These are phyloP conservation scores for Phaedon cochleariae DNA, from an alignment of 2,888 invertebrate species.

Conservation along the genomic window DNA sequence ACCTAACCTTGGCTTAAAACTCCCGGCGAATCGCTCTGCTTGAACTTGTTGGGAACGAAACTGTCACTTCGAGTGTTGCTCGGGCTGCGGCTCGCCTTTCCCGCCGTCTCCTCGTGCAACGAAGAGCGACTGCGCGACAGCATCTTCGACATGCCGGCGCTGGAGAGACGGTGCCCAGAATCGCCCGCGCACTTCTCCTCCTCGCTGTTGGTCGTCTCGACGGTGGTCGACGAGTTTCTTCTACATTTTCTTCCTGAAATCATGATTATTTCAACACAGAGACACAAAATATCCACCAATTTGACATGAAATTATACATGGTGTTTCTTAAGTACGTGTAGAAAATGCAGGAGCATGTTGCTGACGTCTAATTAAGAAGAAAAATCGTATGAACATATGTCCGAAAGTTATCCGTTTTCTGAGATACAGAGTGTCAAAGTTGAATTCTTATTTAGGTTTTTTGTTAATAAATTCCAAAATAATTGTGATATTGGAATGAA, in stretches of 20 bases:
- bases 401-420: too few relatives aligned
- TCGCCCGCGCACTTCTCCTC: conserved; percentile 57
- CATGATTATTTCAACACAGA: not conserved
- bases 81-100: conserved; percentile 46
- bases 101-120: conserved; percentile 57
- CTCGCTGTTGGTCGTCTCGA: conserved; percentile 57
- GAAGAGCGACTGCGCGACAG: conserved; percentile 68
- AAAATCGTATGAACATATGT: too few relatives aligned
- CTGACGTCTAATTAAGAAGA: too few relatives aligned
- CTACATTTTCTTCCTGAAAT: conserved; percentile 22
- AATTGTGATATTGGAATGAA: too few relatives aligned
- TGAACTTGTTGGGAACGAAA: conserved; percentile 48
- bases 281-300: too few relatives aligned
- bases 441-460: too few relatives aligned
- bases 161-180: conserved; percentile 36
- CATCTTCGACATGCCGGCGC: conserved; percentile 64
- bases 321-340: too few relatives aligned
- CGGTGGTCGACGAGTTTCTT: conserved; percentile 48
- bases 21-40: conserved; percentile 59
- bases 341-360: too few relatives aligned
- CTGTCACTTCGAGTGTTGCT: conserved; percentile 56
- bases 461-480: too few relatives aligned
- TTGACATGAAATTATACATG: too few relatives aligned
- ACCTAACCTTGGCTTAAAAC: conserved; percentile 45
- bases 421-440: too few relatives aligned